Base-by-base conservation (phyloP, 2,888 invertebrate genomes). In the Lobophora halterata region DNA sequence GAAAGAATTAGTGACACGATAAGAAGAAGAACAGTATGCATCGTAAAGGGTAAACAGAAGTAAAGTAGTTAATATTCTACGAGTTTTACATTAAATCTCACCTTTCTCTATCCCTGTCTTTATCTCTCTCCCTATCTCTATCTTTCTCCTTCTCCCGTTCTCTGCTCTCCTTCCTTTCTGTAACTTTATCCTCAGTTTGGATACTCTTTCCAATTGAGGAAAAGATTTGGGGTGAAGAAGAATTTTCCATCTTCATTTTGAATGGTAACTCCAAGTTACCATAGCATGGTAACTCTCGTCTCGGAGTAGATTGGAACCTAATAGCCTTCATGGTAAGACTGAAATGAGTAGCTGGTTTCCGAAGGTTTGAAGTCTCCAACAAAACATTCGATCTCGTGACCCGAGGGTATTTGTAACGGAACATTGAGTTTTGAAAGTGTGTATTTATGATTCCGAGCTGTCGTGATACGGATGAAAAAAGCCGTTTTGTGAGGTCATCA, bases 191-290 rank as follows among this genome's bases (percentile, higher is more conserved):
- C 27, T 74, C 76, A 34, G 52, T 61, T 43, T 67, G 65, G 9
- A 73, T 55, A 59, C 58, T 65, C 23, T 70, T 69, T 34, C 64
- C 56, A 1, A 80, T 69, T 0, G 71, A 65, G 0, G 78, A 70
- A 33, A 66, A 81, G 6, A 81, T 61, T 38, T 79, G 78, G 0
- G 63, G 55, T 0, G 74, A 58, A 0, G 63, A 51, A 0, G 60
- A 50, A 19, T 58, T 63, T 30, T 86, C 86, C 19, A 85, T 81
- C 27, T 87, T 87, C 0, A 81, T 67, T 53, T 87, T 86, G 9
- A 85, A 58, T 0, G 87, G 86, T 38, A 88, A 52, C 55, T 87
- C 88, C 44, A 88, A 48, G 33, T 88, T 88, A 0, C 88, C 88
- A 46, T 88, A 88, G 36, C 88, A 88, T 0, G 88, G 88, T 9